Percentiles rank a stretch among this genome's conserved stretches.
Evolutionary conservation across 1,140 invertebrate species (phyloP).

Genomic region (Eueides isabella): DNA sequence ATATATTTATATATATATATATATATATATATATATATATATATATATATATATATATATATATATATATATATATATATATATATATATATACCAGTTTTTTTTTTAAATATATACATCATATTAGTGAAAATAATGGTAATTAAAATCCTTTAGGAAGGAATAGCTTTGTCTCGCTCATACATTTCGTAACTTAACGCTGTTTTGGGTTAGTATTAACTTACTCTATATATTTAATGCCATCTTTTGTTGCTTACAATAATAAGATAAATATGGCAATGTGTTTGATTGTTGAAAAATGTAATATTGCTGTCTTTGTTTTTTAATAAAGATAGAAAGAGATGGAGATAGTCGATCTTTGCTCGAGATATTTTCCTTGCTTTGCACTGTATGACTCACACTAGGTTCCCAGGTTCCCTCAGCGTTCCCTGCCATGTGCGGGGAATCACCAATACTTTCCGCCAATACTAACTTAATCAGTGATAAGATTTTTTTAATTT

Average conservation of each 20-base stretch:
- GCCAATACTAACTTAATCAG: background rate
- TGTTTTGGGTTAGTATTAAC: background rate
- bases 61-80: too few relatives aligned
- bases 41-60: background rate
- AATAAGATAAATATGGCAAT: background rate
- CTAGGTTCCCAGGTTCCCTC: too few relatives aligned
- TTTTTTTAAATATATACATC: background rate
- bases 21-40: background rate
- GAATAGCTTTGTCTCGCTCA: background rate
- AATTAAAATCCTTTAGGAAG: background rate
- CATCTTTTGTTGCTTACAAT: background rate
- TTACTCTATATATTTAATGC: background rate
- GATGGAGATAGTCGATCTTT: background rate
- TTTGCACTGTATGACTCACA: too few relatives aligned
- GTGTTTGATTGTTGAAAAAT: background rate
- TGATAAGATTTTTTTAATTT: background rate
- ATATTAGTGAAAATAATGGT: background rate
- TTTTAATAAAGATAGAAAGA: background rate
- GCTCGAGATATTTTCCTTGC: too few relatives aligned
- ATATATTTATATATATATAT: background rate
- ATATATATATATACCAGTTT: background rate
- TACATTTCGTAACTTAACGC: background rate
- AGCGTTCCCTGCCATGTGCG: too few relatives aligned
- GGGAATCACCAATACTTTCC: too few relatives aligned
- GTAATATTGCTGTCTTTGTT: background rate